phyloP scores from a whole-genome alignment of 2,113 vertebrate genomes.

The Triplophysa rosa region DNA sequence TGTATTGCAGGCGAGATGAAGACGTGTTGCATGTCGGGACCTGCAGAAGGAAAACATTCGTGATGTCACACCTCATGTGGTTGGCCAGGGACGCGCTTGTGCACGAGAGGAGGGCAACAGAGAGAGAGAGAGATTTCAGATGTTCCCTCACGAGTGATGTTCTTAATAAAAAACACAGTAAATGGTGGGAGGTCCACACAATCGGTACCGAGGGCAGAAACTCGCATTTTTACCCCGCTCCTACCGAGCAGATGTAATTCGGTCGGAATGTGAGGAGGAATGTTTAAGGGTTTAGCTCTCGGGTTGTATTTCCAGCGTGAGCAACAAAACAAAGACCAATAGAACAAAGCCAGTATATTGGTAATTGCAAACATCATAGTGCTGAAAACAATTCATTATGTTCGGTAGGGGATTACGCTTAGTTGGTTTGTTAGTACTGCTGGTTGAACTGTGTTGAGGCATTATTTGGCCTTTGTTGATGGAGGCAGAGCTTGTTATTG shows the following conservation, averaged over 20 bases:
- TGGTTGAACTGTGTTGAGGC: background rate
- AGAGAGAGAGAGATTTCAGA: conserved; percentile 15
- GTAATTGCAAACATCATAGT: background rate
- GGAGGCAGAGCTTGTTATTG: too few relatives aligned
- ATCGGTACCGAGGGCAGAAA: background rate
- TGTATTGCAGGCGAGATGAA: conserved; percentile 18
- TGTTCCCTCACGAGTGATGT: background rate
- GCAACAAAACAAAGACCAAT: background rate
- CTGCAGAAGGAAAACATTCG: conserved; percentile 30
- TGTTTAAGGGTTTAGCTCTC: background rate
- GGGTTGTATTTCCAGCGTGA: background rate
- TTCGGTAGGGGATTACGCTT: background rate
- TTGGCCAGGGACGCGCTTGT: background rate
- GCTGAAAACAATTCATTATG: background rate
- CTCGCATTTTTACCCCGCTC: background rate
- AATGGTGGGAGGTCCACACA: conserved; percentile 22
- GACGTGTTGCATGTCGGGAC: conserved; percentile 34
- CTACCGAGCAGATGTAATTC: conserved; percentile 4
- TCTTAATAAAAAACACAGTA: background rate
- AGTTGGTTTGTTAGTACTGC: background rate
- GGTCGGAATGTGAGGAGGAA: background rate
- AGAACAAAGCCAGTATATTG: background rate
- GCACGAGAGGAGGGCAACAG: background rate
- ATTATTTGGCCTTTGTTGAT: background rate
- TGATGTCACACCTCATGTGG: conserved; percentile 42